Evolutionary conservation across 2,888 invertebrate species (phyloP).

Genomic region (Ochlodes sylvanus): DNA sequence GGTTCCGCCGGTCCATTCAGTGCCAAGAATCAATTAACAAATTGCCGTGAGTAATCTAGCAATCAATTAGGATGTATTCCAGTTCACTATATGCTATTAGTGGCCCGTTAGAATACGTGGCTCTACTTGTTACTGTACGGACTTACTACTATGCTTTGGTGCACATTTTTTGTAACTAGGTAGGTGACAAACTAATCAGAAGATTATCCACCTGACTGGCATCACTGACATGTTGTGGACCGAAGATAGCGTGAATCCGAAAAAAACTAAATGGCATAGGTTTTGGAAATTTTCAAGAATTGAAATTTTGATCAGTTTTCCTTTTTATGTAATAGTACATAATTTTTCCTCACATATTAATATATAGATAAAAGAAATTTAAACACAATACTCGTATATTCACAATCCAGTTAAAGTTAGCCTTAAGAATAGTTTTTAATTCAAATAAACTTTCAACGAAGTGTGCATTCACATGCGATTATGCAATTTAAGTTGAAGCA

Average conservation of each 20-base stretch:
- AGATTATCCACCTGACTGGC: too few relatives aligned
- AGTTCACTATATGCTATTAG: slow-evolving; percentile 3
- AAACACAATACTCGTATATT: too few relatives aligned
- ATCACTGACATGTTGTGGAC: too few relatives aligned
- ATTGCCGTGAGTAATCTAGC: slow-evolving; percentile 30
- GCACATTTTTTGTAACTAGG: too few relatives aligned
- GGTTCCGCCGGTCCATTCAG: slow-evolving; percentile 12
- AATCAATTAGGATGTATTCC: slow-evolving; percentile 8
- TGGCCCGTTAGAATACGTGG: neutral
- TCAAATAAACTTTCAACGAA: neutral
- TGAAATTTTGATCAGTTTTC: too few relatives aligned
- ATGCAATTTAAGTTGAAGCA: neutral
- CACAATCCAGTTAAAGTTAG: neutral
- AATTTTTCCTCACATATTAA: too few relatives aligned
- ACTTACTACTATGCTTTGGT: neutral
- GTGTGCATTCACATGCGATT: slow-evolving; percentile 2
- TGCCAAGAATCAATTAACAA: slow-evolving; percentile 34
- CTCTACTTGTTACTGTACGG: neutral
- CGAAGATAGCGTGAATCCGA: too few relatives aligned
- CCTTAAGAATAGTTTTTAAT: neutral
- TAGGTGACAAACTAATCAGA: too few relatives aligned
- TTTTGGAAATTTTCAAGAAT: too few relatives aligned
- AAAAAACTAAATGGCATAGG: too few relatives aligned
- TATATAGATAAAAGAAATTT: too few relatives aligned
- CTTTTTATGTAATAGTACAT: too few relatives aligned